Conservation (phyloP, 2,797 vertebrate genomes). For the Periparus ater region DNA sequence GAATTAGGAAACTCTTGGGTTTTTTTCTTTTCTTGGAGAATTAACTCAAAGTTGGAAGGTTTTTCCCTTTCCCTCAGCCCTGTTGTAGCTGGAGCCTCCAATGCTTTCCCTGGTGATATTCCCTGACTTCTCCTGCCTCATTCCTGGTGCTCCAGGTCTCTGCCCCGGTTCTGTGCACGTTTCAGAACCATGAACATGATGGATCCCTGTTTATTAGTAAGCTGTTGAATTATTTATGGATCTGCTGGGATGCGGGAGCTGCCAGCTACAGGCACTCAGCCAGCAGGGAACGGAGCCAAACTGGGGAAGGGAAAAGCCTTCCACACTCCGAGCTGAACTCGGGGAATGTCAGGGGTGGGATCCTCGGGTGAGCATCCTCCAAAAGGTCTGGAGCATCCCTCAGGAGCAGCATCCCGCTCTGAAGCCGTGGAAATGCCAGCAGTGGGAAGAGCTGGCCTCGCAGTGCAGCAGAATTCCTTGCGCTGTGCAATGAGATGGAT, state of each 20-base stretch:
- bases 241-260: constrained; percentile 41
- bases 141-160: neutral
- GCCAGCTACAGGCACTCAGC: constrained; percentile 24
- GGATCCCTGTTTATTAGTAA: neutral
- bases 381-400: neutral
- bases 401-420: neutral
- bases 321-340: neutral
- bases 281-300: constrained; percentile 16
- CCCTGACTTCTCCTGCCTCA: neutral
- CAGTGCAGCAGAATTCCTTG: accelerated
- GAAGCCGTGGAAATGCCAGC: accelerated
- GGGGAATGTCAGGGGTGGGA: neutral
- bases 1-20: neutral
- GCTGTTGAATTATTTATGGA: constrained; percentile 49
- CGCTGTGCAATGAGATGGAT: neutral
- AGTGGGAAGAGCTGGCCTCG: neutral
- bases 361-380: neutral
- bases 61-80: neutral
- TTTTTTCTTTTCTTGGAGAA: neutral
- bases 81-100: neutral
- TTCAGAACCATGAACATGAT: constrained; percentile 22
- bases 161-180: neutral
- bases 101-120: neutral
- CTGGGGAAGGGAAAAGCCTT: constrained; percentile 39
- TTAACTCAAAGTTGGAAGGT: neutral